Conservation (phyloP, 2,113 vertebrate genomes). For the Panurus biarmicus region DNA sequence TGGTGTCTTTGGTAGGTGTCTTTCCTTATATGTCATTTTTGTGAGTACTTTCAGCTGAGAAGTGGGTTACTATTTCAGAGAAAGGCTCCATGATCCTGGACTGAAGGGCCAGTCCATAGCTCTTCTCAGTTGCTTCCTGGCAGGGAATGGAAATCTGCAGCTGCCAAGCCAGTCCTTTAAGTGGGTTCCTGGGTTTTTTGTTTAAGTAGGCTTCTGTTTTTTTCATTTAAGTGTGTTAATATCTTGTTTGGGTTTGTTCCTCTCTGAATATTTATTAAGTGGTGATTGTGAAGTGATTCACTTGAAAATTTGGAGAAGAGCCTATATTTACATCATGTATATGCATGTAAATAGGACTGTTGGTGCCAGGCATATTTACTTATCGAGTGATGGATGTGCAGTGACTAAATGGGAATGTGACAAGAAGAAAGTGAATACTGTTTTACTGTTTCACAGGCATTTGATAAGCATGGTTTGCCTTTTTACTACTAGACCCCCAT, state of each 20-base stretch:
- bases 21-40: background rate
- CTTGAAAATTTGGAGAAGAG: background rate
- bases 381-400: background rate
- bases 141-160: background rate
- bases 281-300: background rate
- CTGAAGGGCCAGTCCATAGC: background rate
- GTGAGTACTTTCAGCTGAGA: background rate
- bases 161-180: background rate
- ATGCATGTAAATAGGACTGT: background rate
- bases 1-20: background rate
- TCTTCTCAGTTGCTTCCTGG: background rate
- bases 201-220: background rate
- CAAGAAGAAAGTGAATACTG: background rate
- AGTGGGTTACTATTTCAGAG: background rate
- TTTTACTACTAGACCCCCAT: background rate
- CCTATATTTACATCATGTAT: background rate
- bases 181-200: background rate
- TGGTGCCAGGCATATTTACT: background rate
- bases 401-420: background rate
- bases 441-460: background rate
- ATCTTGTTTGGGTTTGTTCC: background rate
- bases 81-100: background rate
- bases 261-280: slow-evolving; percentile 3
- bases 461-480: background rate
- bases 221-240: background rate